Conservation (phyloP, 1,140 invertebrate species). For the Polypedilum pembai region DNA sequence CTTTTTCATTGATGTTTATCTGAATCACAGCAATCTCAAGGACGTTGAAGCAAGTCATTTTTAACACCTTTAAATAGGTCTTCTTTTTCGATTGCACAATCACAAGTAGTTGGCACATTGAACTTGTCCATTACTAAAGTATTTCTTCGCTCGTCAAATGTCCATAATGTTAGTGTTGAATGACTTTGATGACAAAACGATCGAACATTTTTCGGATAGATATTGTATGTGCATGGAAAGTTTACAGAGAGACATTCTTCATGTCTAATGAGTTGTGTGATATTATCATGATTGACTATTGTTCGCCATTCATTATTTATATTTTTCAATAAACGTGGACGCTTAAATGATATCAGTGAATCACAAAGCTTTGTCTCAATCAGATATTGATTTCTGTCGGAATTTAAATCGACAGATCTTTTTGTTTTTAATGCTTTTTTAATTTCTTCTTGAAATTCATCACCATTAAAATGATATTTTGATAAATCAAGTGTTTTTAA, state of each 20-base stretch:
- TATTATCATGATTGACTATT: background rate
- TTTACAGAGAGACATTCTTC: background rate
- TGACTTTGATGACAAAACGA: background rate
- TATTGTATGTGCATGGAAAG: background rate
- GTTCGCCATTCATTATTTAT: background rate
- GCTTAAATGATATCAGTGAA: background rate
- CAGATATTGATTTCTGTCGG: background rate
- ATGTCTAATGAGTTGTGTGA: background rate
- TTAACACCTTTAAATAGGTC: background rate
- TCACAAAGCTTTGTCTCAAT: background rate
- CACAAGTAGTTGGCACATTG: background rate
- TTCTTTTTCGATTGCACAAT: background rate
- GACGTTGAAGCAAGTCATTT: background rate
- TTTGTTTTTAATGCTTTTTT: background rate
- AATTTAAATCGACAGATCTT: background rate
- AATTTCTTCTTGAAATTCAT: background rate
- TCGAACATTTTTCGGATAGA: background rate
- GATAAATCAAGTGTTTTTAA: background rate
- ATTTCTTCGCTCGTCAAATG: background rate
- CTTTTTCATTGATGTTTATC: background rate
- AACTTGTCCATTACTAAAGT: background rate
- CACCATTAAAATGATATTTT: background rate
- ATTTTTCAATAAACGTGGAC: background rate
- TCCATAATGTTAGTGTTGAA: background rate
- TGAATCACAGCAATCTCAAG: background rate